A percentile compares a stretch with the other conserved stretches of the same genome.
Conservation (phyloP, 2,113 vertebrate species). For the Toxotes chatareus region DNA sequence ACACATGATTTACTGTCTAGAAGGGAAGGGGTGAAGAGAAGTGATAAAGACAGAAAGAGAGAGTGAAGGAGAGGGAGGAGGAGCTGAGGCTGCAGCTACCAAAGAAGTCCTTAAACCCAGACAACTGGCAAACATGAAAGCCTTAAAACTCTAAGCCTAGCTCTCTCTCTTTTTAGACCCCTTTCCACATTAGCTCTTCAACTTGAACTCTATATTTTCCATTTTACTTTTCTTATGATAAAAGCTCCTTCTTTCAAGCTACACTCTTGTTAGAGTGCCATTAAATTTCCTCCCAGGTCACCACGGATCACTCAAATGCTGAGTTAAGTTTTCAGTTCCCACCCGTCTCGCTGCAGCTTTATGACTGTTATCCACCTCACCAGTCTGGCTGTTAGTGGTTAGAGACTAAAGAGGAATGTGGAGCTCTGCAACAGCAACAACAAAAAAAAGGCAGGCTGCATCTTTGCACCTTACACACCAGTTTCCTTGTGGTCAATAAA, state of each 20-base stretch:
- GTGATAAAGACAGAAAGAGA: slow-evolving; percentile 1
- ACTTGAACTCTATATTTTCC: neutral
- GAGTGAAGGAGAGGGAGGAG: neutral
- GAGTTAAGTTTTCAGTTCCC: slow-evolving; percentile 17
- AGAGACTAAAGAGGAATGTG: neutral
- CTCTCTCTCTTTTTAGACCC: neutral
- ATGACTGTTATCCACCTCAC: neutral
- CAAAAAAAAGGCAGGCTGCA: neutral
- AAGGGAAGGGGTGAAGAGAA: slow-evolving; percentile 5
- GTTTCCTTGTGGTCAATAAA: too few relatives aligned
- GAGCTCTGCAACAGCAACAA: neutral
- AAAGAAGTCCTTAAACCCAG: slow-evolving; percentile 20
- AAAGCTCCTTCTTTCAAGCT: neutral
- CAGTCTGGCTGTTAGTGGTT: neutral
- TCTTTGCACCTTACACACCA: neutral
- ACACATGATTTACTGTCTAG: slow-evolving; percentile 34
- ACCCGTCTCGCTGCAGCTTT: neutral
- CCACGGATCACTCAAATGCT: neutral
- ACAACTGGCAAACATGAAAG: slow-evolving; percentile 18
- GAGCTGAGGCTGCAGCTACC: slow-evolving; percentile 41
- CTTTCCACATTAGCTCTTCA: neutral
- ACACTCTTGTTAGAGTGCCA: neutral
- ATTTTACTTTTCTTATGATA: neutral
- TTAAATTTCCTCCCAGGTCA: neutral
- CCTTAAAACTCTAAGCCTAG: neutral